These are phyloP conservation scores for Taphrorychus bicolor DNA, from an alignment of 2,888 invertebrate species.

Conservation along the genomic window DNA sequence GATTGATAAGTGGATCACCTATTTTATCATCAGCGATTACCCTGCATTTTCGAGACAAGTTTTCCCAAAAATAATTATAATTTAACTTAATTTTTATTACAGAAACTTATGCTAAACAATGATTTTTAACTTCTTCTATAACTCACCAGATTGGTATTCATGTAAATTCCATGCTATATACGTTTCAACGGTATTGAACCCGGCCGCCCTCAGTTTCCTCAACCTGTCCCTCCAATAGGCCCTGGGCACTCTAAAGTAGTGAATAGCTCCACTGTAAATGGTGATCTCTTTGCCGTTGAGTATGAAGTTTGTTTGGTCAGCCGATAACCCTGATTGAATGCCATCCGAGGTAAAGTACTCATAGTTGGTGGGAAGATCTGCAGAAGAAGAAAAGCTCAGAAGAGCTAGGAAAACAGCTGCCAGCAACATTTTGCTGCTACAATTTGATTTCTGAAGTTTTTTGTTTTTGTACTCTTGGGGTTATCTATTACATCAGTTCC, in stretches of 20 bases:
- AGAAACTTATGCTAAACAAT: too few species aligned
- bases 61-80: too few species aligned
- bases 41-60: too few species aligned
- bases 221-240: slow-evolving; percentile 82
- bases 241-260: slow-evolving; percentile 84
- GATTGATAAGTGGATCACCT: too few species aligned
- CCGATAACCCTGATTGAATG: slow-evolving; percentile 50
- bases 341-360: slow-evolving; percentile 60
- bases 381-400: slow-evolving; percentile 8
- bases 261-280: slow-evolving; percentile 69
- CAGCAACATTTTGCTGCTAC: too few species aligned
- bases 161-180: slow-evolving; percentile 91
- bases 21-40: too few species aligned
- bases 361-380: slow-evolving; percentile 56
- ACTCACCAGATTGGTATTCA: slow-evolving; percentile 78
- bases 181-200: slow-evolving; percentile 86
- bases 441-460: too few species aligned
- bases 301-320: slow-evolving; percentile 54
- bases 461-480: too few species aligned
- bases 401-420: neutral
- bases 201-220: slow-evolving; percentile 79
- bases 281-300: slow-evolving; percentile 59
- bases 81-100: neutral
- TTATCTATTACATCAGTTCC: too few species aligned
- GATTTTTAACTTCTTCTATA: too few species aligned